These are phyloP conservation scores for Echeneis naucrates DNA, from an alignment of 2,797 vertebrate genomes.

Conservation along the genomic window DNA sequence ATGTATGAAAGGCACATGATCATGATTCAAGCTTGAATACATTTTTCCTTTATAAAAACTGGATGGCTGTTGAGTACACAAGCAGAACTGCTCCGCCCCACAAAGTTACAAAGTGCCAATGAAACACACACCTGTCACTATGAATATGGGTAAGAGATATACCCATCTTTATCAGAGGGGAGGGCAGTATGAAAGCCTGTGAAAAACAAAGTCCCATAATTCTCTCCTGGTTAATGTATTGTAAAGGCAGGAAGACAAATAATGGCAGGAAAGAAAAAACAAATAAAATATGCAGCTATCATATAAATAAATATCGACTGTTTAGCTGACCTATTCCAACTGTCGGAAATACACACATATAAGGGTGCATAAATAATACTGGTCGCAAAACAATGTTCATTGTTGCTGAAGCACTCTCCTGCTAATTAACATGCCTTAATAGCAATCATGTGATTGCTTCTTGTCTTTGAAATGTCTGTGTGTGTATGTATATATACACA, in stretches of 20 bases:
- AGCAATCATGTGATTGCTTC: slow-evolving; percentile 28
- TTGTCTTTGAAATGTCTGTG: slow-evolving; percentile 39
- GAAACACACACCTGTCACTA: slow-evolving; percentile 45
- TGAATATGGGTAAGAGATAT: slow-evolving; percentile 11
- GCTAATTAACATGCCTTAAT: slow-evolving; percentile 41
- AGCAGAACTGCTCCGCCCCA: slow-evolving; percentile 15
- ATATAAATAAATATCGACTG: slow-evolving; percentile 12
- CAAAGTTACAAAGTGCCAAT: slow-evolving; percentile 11
- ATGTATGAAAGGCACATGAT: slow-evolving; percentile 20
- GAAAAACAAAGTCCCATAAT: slow-evolving; percentile 23
- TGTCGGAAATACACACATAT: no score
- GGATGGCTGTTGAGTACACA: slow-evolving; percentile 17
- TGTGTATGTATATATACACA: no score
- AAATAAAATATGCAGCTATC: background rate
- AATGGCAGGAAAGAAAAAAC: background rate
- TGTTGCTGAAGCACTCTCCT: slow-evolving; percentile 13
- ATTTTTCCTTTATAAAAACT: slow-evolving; percentile 19
- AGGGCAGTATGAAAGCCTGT: slow-evolving; percentile 14
- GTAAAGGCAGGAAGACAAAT: slow-evolving; percentile 8
- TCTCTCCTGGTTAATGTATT: slow-evolving; percentile 14
- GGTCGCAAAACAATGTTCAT: slow-evolving; percentile 36
- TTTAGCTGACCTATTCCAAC: slow-evolving; percentile 18
- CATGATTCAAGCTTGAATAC: slow-evolving; percentile 21
- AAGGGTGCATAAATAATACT: no score
- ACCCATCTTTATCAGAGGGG: slow-evolving; percentile 12